Evolutionary conservation across 2,888 invertebrate genomes (phyloP), one percentile per base, ranked within the genome.

Genomic region (Tethea ocularis): DNA sequence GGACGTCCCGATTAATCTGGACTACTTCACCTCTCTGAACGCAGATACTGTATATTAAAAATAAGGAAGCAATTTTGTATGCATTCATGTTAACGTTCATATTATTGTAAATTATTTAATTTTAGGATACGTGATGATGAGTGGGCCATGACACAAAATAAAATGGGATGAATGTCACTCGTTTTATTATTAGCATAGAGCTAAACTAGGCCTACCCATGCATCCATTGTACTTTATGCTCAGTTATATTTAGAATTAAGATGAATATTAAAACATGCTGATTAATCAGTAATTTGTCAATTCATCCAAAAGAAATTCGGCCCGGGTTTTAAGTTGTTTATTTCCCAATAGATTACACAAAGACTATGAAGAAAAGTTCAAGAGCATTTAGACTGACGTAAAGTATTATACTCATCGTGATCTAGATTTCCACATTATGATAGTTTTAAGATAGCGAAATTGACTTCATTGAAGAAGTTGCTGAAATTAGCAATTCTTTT

Each of bases 71-170:
- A 66, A 74, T 82, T 84, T 83, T 87, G 83, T 89, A 89, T 82
- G 87, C 87, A 84, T 88, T 83, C 88, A 82, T 83, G 83, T 85
- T 86, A 84, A 83, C 83, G 80, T 86, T 84, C 83, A 79, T 87
- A 83, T 79, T 84, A 87, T 80, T 90, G 90, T 89, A 89, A 88
- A 90, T 88, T 89, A 89, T 88, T 89, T 84, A 83, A 86, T 80
- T 77, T 75, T 86, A 87, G 82, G 67, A 65, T 86, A 20, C 13
- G 82, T 60, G 76, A 70, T 77, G 76, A 72, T 66, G 79, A 74
- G 83, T 77, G 82, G 80, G 83, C 80, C 77, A 78, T 70, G 71
- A 46, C 46, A 46, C 17, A 46, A 70, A 66, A 70, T 74, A 64
- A 69, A 69, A 7, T 51, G 58, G 57, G 57, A 67, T 62, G 69